A percentile compares a stretch with the other conserved stretches of the same genome.
Conservation (phyloP, 2,888 invertebrate species). For the Theodoxus fluviatilis region DNA sequence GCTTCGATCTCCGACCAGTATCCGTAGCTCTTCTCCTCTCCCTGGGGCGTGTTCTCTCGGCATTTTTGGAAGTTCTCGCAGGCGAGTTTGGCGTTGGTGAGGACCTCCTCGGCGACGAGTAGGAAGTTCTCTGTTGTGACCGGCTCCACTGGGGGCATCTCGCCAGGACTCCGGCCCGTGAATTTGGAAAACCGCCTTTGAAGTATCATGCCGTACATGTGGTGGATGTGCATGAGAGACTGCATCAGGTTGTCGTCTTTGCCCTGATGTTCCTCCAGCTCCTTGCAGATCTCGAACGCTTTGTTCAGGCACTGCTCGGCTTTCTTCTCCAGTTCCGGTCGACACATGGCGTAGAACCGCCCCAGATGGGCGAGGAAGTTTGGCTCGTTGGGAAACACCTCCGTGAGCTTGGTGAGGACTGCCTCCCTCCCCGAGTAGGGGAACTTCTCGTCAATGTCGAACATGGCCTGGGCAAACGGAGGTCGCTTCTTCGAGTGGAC, state of each 20-base stretch:
- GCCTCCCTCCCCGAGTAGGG: slow-evolving; percentile 38
- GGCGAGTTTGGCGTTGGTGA: slow-evolving; percentile 32
- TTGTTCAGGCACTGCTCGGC: slow-evolving; percentile 37
- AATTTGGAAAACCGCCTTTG: slow-evolving; percentile 30
- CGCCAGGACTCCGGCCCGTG: slow-evolving; percentile 32
- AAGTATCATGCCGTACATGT: slow-evolving; percentile 43
- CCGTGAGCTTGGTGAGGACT: slow-evolving; percentile 34
- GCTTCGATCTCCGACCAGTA: slow-evolving; percentile 39
- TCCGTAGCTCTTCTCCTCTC: slow-evolving; percentile 31
- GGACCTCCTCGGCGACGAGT: slow-evolving; percentile 28
- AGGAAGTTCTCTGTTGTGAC: slow-evolving; percentile 24
- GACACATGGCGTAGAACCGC: slow-evolving; percentile 36
- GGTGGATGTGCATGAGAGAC: slow-evolving; percentile 40
- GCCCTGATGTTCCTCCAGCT: not conserved
- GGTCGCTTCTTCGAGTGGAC: slow-evolving; percentile 28
- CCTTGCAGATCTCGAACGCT: slow-evolving; percentile 33
- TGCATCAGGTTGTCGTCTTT: slow-evolving; percentile 29
- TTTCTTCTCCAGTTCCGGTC: slow-evolving; percentile 36
- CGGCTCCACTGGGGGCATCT: too few relatives aligned
- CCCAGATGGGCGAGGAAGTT: slow-evolving; percentile 41
- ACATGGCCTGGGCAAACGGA: slow-evolving; percentile 35
- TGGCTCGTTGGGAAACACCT: slow-evolving; percentile 38
- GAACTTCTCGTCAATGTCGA: slow-evolving; percentile 36
- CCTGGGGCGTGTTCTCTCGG: slow-evolving; percentile 35
- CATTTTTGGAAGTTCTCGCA: slow-evolving; percentile 36